Percentiles rank a stretch among this genome's conserved stretches.
Conservation (phyloP, 2,113 vertebrate genomes). For the Mesembrinibis cayennensis region DNA sequence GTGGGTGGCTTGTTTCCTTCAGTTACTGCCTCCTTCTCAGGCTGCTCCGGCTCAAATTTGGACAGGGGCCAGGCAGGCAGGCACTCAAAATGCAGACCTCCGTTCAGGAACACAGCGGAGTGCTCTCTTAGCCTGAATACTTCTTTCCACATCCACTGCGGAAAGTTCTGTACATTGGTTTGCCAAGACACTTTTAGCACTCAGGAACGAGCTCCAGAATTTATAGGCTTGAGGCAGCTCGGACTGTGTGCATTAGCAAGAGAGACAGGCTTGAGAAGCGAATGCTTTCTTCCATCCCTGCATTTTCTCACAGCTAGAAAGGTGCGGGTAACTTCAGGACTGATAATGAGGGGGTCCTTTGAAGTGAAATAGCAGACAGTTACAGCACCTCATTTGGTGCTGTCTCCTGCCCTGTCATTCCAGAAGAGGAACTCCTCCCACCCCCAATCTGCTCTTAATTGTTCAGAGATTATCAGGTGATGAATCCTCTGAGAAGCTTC, state of each 20-base stretch:
- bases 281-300: neutral
- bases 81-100: neutral
- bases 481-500: neutral
- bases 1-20: neutral
- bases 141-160: neutral
- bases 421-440: neutral
- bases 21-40: neutral
- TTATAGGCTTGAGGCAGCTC: neutral
- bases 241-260: neutral
- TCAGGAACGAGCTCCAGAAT: neutral
- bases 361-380: neutral
- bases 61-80: neutral
- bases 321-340: neutral
- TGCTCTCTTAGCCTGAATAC: neutral
- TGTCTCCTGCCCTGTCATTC: neutral
- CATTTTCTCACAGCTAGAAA: neutral
- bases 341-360: neutral
- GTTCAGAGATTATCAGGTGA: neutral
- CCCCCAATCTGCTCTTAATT: neutral
- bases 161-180: neutral
- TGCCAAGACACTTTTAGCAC: neutral
- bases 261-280: neutral
- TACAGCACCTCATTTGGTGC: neutral
- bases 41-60: neutral
- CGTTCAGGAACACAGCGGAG: neutral